phyloP scores from a whole-genome alignment of 2,888 invertebrate genomes.

The Drosophila emarginata region DNA sequence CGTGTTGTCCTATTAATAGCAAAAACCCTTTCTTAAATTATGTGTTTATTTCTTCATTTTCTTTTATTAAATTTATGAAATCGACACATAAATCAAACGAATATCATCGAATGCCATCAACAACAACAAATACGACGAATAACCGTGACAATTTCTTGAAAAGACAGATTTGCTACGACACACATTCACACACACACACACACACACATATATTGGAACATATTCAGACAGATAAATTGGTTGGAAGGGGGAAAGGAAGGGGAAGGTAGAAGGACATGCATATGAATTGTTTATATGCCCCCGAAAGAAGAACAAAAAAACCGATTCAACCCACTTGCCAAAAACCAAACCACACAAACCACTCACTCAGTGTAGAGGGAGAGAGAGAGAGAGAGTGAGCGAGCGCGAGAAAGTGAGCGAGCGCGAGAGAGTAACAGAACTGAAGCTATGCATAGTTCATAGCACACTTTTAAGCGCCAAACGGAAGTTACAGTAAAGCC shows the following conservation, averaged over 20 bases:
- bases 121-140: constrained; percentile 45
- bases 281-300: constrained; percentile 59
- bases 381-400: background rate
- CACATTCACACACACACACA: constrained; percentile 18
- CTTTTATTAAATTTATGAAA: constrained; percentile 32
- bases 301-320: background rate
- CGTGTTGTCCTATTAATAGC: background rate
- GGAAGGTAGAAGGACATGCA: constrained; percentile 26
- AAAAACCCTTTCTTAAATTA: no score
- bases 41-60: background rate
- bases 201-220: background rate
- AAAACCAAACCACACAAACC: constrained; percentile 27
- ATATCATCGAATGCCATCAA: constrained; percentile 11
- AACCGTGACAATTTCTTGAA: constrained; percentile 60
- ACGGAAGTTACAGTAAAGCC: constrained; percentile 52
- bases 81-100: constrained; percentile 43
- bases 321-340: constrained; percentile 32
- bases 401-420: background rate
- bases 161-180: constrained; percentile 43
- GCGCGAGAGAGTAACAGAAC: background rate
- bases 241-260: background rate
- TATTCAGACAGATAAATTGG: constrained; percentile 9
- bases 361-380: constrained; percentile 17
- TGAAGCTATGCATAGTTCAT: constrained; percentile 57
- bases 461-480: constrained; percentile 56